phyloP scores from a whole-genome alignment of 2,113 vertebrate species.

The Protobothrops flavoviridis region DNA sequence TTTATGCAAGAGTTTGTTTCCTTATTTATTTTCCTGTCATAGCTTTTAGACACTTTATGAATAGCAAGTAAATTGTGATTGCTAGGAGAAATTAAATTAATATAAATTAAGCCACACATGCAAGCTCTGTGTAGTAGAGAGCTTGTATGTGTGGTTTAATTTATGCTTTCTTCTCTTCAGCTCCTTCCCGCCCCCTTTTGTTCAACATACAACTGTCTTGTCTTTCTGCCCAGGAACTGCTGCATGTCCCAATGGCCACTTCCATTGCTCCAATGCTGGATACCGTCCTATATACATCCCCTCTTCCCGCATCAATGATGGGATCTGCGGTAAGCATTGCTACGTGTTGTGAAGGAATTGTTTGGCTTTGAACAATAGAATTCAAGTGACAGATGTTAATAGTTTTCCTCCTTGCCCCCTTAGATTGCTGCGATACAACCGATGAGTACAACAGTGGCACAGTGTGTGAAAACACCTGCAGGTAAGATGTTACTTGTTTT shows the following conservation, averaged over 20 bases:
- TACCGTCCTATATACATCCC: constrained; percentile 80
- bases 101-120: neutral
- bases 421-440: constrained; percentile 90
- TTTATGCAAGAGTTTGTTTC: neutral
- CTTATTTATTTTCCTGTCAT: neutral
- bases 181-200: neutral
- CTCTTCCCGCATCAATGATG: constrained; percentile 87
- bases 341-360: neutral
- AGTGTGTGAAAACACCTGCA: constrained; percentile 87
- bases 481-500: constrained; percentile 57
- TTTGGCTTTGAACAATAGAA: neutral
- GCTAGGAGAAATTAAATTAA: neutral
- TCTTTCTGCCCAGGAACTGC: constrained; percentile 75
- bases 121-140: neutral
- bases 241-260: constrained; percentile 85
- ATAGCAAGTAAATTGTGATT: neutral
- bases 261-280: constrained; percentile 88
- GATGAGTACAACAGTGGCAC: constrained; percentile 91
- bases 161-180: neutral
- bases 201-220: neutral
- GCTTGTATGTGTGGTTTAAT: neutral
- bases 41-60: neutral
- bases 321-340: constrained; percentile 81
- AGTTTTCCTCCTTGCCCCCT: neutral
- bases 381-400: neutral